phyloP scores from a whole-genome alignment of 2,113 vertebrate genomes.

The Osmerus mordax region DNA sequence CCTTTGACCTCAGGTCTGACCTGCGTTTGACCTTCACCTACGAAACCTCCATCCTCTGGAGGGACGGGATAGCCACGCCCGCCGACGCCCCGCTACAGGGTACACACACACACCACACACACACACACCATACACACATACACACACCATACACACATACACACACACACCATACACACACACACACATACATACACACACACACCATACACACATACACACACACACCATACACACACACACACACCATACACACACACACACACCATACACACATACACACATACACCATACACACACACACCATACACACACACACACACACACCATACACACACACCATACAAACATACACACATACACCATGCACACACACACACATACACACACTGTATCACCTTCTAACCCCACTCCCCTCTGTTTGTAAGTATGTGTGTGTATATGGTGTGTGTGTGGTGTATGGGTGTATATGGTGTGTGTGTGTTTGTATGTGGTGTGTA shows the following conservation, averaged over 20 bases:
- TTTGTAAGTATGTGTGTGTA: neutral
- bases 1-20: slow-evolving; percentile 82
- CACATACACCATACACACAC: neutral
- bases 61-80: slow-evolving; percentile 80
- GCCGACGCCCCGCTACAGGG: slow-evolving; percentile 83
- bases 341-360: neutral
- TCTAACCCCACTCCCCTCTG: neutral
- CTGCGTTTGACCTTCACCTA: slow-evolving; percentile 84
- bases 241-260: neutral
- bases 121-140: neutral
- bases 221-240: neutral
- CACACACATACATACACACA: neutral
- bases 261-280: neutral
- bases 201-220: neutral
- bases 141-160: neutral
- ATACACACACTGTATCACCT: neutral
- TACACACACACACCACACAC: slow-evolving; percentile 33
- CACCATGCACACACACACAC: neutral
- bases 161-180: neutral
- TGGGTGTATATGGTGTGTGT: too few relatives aligned
- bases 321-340: neutral
- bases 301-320: neutral
- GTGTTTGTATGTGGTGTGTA: too few relatives aligned
- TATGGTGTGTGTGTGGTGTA: too few relatives aligned
- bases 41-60: slow-evolving; percentile 88